A percentile compares a stretch with the other conserved stretches of the same genome.
phyloP scores from a whole-genome alignment of 2,113 vertebrate genomes.

The Silurus asotus region DNA sequence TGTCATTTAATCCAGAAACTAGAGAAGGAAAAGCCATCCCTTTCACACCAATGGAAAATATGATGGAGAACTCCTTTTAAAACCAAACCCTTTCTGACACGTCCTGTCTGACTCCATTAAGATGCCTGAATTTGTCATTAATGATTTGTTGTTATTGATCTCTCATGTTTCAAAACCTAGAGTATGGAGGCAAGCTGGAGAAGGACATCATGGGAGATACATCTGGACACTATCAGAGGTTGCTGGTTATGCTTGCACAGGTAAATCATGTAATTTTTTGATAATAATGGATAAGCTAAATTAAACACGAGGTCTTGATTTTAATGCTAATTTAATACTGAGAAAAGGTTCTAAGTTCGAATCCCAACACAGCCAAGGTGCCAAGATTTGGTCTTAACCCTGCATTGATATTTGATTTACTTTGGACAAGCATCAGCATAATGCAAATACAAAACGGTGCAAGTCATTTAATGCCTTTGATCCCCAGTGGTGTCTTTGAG shows the following conservation, averaged over 20 bases:
- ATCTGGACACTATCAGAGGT: conserved; percentile 85
- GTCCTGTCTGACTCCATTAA: conserved; percentile 42
- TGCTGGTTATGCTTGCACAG: conserved; percentile 92
- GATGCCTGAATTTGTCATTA: conserved; percentile 40
- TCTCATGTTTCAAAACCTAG: conserved; percentile 69
- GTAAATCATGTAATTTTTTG: conserved; percentile 63
- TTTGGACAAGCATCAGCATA: not conserved
- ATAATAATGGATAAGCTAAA: not conserved
- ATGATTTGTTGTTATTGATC: conserved; percentile 35
- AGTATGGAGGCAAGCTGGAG: conserved; percentile 84
- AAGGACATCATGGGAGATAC: conserved; percentile 88
- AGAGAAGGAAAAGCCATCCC: conserved; percentile 30
- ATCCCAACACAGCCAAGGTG: not conserved
- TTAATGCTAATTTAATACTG: not conserved
- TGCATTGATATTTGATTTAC: not conserved
- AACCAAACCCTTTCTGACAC: conserved; percentile 11
- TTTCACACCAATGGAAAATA: conserved; percentile 27
- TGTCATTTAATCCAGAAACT: conserved; percentile 31
- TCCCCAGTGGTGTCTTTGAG: not conserved
- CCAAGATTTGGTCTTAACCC: not conserved
- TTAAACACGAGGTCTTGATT: not conserved
- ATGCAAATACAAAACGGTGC: not conserved
- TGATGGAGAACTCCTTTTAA: conserved; percentile 2
- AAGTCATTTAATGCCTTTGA: not conserved
- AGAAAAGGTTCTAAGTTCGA: not conserved